Percentiles rank a stretch among this genome's conserved stretches.
Evolutionary conservation across 2,113 vertebrate species (phyloP).

Genomic region (Chaenogobius annularis): DNA sequence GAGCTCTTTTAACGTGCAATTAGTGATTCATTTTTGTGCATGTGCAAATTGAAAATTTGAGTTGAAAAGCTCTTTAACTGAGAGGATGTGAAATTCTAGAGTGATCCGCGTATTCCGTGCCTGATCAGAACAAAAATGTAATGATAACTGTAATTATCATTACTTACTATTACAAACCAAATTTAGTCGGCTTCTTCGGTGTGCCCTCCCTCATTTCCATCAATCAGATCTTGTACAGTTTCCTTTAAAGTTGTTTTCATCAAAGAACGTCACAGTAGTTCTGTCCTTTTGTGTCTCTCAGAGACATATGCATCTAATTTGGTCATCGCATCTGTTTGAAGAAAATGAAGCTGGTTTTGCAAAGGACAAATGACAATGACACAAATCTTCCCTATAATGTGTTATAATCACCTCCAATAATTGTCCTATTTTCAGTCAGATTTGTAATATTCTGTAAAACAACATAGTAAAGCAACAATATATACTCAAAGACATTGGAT

Average conservation of each 20-base stretch:
- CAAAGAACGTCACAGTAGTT: slow-evolving; percentile 21
- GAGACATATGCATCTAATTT: slow-evolving; percentile 6
- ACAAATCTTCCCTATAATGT: not conserved
- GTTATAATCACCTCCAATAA: not conserved
- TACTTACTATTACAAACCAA: slow-evolving; percentile 40
- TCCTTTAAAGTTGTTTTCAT: slow-evolving; percentile 31
- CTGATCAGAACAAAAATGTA: slow-evolving; percentile 39
- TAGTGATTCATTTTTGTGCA: slow-evolving; percentile 27
- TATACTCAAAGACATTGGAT: not conserved
- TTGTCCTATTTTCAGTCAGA: not conserved
- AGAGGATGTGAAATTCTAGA: slow-evolving; percentile 24
- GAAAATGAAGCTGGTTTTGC: not conserved
- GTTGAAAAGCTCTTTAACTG: slow-evolving; percentile 43
- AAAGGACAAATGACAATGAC: slow-evolving; percentile 7
- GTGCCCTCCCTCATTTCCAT: slow-evolving; percentile 5
- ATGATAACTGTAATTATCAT: slow-evolving; percentile 57
- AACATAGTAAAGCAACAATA: not conserved
- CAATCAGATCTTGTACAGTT: slow-evolving; percentile 21
- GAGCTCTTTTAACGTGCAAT: slow-evolving; percentile 29
- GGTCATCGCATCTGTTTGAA: slow-evolving; percentile 8
- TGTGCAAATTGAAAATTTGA: slow-evolving; percentile 15
- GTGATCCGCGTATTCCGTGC: slow-evolving; percentile 43
- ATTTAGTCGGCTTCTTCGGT: slow-evolving; percentile 24
- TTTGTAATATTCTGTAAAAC: not conserved
- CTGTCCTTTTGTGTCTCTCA: not conserved